Evolutionary conservation across 2,888 invertebrate species (phyloP).

Genomic region (Drosophila mulleri): DNA sequence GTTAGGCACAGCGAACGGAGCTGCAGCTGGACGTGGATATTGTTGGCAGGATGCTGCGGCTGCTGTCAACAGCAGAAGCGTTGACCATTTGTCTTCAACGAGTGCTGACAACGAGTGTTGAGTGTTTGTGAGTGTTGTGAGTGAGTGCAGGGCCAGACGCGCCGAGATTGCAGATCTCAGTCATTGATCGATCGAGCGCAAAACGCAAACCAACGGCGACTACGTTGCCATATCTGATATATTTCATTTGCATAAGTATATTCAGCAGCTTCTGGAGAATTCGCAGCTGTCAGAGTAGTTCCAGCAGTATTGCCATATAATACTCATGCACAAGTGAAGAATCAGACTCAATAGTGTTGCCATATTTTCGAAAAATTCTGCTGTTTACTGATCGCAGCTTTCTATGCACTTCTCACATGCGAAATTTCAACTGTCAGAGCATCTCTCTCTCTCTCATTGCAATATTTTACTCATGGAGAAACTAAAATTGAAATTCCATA

Average conservation of each 20-base stretch:
- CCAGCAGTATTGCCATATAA: not conserved
- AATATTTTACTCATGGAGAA: no score
- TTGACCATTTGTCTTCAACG: conserved; percentile 67
- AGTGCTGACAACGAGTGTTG: conserved; percentile 55
- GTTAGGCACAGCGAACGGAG: conserved; percentile 20
- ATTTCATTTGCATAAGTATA: conserved; percentile 11
- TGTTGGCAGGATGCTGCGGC: conserved; percentile 53
- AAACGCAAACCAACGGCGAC: conserved; percentile 2
- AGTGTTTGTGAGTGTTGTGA: conserved; percentile 36
- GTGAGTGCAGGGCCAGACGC: conserved; percentile 30
- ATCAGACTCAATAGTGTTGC: not conserved
- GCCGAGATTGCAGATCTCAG: conserved; percentile 52
- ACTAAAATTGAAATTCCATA: no score
- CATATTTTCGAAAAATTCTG: not conserved
- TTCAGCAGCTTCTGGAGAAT: conserved; percentile 1
- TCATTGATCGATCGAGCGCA: conserved; percentile 67
- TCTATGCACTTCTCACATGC: no score
- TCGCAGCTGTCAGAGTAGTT: not conserved
- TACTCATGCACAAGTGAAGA: not conserved
- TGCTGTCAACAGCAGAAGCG: conserved; percentile 67
- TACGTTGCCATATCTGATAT: conserved; percentile 19
- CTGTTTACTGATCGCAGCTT: no score
- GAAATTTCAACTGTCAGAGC: no score
- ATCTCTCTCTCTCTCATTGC: no score
- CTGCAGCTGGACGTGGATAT: conserved; percentile 25